Percentiles rank a stretch among this genome's conserved stretches.
Conservation (phyloP, 2,888 invertebrate species). For the Caenorhabditis sp. region DNA sequence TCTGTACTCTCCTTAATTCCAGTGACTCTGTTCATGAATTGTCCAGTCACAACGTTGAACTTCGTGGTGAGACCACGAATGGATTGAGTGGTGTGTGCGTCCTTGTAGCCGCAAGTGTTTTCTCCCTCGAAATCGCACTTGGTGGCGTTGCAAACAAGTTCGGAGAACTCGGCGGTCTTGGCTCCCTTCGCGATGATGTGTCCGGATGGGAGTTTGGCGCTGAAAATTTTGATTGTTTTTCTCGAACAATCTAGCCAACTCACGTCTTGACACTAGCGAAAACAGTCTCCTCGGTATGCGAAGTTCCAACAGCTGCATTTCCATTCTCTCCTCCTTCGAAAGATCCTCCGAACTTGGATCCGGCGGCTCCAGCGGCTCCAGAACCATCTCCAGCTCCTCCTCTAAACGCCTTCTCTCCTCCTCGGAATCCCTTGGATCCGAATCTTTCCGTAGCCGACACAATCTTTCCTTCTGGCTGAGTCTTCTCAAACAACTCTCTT, state of each 20-base stretch:
- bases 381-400: slow-evolving; percentile 29
- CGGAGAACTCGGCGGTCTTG: slow-evolving; percentile 73
- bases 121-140: slow-evolving; percentile 81
- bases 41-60: slow-evolving; percentile 82
- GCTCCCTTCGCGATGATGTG: slow-evolving; percentile 69
- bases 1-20: slow-evolving; percentile 81
- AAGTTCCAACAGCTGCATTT: slow-evolving; percentile 65
- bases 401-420: slow-evolving; percentile 69
- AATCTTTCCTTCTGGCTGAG: slow-evolving; percentile 65
- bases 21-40: slow-evolving; percentile 83
- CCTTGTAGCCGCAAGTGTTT: slow-evolving; percentile 79
- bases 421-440: slow-evolving; percentile 69
- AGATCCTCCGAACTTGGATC: slow-evolving; percentile 59
- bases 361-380: slow-evolving; percentile 5
- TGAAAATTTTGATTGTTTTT: no score
- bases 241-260: no score
- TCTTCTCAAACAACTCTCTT: slow-evolving; percentile 60
- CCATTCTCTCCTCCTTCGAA: slow-evolving; percentile 48
- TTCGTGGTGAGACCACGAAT: slow-evolving; percentile 81
- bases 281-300: slow-evolving; percentile 66
- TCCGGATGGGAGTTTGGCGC: slow-evolving; percentile 67
- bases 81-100: slow-evolving; percentile 79
- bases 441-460: slow-evolving; percentile 64
- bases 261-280: slow-evolving; percentile 70
- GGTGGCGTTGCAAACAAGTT: slow-evolving; percentile 73